A percentile compares a stretch with the other conserved stretches of the same genome.
Evolutionary conservation across 1,140 invertebrate species (phyloP).

Genomic region (Apis dorsata): DNA sequence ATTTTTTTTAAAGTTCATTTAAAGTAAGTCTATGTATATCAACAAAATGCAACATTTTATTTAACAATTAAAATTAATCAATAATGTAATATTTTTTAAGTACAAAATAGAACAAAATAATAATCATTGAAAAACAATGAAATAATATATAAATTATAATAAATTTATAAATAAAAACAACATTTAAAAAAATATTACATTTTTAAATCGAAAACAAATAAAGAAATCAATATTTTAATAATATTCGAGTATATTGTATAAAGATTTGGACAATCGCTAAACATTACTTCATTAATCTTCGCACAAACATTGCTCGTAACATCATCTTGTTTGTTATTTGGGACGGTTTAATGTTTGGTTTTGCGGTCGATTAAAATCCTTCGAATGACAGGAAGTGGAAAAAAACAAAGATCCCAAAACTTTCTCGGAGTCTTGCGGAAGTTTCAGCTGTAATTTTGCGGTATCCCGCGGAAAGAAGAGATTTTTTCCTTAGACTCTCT

Average conservation of each 20-base stretch:
- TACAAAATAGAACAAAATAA: background rate
- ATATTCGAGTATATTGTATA: no score
- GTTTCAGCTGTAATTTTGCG: constrained; percentile 30
- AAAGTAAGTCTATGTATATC: no score
- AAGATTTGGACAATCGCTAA: background rate
- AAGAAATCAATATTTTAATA: background rate
- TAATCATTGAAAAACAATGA: background rate
- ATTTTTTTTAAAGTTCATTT: no score
- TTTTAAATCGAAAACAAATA: background rate
- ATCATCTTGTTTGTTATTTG: background rate
- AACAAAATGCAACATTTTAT: no score
- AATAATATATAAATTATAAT: background rate
- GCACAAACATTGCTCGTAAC: background rate
- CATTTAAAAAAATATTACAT: background rate
- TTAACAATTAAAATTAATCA: background rate
- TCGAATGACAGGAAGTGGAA: background rate
- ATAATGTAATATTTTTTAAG: background rate
- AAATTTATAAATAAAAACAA: background rate
- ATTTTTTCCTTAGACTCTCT: background rate
- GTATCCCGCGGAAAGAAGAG: background rate
- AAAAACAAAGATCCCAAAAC: constrained; percentile 9
- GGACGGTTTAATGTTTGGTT: background rate
- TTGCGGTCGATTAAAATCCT: constrained; percentile 11
- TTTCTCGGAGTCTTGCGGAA: constrained; percentile 8
- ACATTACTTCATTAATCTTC: background rate